Evolutionary conservation across 2,113 vertebrate species (phyloP).

Genomic region (Camelus bactrianus): DNA sequence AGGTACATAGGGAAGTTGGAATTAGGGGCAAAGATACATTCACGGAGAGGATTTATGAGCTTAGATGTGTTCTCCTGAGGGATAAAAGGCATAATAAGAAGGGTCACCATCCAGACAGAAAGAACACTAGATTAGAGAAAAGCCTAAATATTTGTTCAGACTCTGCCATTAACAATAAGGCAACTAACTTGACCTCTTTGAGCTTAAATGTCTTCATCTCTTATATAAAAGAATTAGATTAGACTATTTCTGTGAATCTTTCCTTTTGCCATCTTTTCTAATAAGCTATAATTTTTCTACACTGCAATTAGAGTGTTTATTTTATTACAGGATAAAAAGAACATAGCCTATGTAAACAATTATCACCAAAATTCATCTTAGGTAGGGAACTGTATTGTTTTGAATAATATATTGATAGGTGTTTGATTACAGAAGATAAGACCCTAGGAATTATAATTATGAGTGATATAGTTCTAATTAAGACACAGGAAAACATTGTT

Average conservation of each 20-base stretch:
- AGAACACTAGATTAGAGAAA: background rate
- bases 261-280: background rate
- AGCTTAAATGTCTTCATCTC: background rate
- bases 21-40: background rate
- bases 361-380: slow-evolving; percentile 1
- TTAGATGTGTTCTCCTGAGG: background rate
- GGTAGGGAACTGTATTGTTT: background rate
- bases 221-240: background rate
- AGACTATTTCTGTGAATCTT: background rate
- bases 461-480: background rate
- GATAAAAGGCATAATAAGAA: background rate
- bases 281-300: background rate
- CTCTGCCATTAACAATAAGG: background rate
- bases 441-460: background rate
- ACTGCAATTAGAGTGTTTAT: background rate
- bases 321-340: background rate
- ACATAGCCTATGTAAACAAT: background rate
- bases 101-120: background rate
- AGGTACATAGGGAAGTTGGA: background rate
- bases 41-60: background rate
- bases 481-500: background rate
- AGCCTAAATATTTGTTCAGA: background rate
- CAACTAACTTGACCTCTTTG: background rate
- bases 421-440: background rate
- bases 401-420: background rate